These are phyloP conservation scores for Siphlonurus alternatus DNA, from an alignment of 2,888 invertebrate genomes.

Conservation along the genomic window DNA sequence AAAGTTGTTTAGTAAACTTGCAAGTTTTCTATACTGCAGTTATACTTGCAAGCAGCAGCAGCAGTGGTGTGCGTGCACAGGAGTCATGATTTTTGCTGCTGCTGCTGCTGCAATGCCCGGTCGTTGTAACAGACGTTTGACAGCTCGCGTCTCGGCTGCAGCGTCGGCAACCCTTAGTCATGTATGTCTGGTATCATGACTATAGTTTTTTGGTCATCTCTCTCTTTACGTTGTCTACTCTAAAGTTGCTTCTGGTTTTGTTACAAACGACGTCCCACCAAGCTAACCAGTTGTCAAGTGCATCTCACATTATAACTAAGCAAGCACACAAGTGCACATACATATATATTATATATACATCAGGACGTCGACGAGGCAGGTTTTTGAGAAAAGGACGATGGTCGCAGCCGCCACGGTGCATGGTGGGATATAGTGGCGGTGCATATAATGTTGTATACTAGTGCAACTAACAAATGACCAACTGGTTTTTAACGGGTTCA, in stretches of 20 bases:
- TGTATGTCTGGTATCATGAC: no score
- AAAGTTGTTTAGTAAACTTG: no score
- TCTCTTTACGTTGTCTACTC: no score
- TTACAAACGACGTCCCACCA: neutral
- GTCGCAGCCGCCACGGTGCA: no score
- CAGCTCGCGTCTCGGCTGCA: neutral
- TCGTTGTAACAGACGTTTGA: neutral
- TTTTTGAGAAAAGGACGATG: no score
- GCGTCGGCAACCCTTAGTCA: no score
- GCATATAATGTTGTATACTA: neutral
- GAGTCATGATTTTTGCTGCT: neutral
- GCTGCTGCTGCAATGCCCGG: neutral
- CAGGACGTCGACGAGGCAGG: no score
- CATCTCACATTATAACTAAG: neutral
- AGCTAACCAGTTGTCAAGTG: neutral
- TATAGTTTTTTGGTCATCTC: no score
- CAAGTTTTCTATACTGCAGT: no score
- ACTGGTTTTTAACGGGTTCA: slow-evolving; percentile 3
- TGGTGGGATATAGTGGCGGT: neutral
- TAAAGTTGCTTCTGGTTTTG: no score
- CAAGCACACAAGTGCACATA: neutral
- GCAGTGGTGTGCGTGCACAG: neutral
- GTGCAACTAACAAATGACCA: neutral
- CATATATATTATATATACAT: no score
- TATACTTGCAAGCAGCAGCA: no score